A percentile compares a stretch with the other conserved stretches of the same genome.
Evolutionary conservation across 2,797 vertebrate species (phyloP).

Genomic region (Diceros bicornis): DNA sequence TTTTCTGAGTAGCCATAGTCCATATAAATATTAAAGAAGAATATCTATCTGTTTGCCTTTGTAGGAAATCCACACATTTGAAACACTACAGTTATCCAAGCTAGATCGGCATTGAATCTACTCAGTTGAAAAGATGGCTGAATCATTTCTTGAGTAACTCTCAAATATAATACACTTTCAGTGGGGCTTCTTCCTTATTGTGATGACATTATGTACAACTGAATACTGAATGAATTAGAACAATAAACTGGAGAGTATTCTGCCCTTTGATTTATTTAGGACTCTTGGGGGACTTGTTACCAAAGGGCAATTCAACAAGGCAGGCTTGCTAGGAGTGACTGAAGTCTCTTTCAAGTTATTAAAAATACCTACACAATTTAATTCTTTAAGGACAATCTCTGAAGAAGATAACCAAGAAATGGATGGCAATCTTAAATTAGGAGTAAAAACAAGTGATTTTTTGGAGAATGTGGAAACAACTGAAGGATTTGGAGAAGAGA

Average conservation of each 20-base stretch:
- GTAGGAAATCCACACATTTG: not conserved
- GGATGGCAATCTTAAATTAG: not conserved
- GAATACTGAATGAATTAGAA: not conserved
- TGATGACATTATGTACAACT: not conserved
- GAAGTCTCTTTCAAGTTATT: conserved; percentile 25
- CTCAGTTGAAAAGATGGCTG: not conserved
- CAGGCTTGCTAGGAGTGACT: not conserved
- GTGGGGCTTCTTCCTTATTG: not conserved
- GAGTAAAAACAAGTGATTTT: conserved; percentile 13
- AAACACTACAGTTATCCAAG: not conserved
- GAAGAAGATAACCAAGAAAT: not conserved
- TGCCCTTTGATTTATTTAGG: conserved; percentile 39
- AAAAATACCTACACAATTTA: not conserved
- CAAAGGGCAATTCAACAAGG: not conserved
- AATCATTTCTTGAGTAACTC: not conserved
- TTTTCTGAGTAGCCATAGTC: not conserved
- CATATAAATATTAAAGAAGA: conserved; percentile 4
- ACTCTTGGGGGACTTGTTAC: not conserved
- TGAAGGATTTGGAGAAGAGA: not conserved
- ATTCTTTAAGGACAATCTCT: not conserved
- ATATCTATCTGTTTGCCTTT: conserved; percentile 4
- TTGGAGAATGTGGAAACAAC: not conserved
- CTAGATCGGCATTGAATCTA: not conserved
- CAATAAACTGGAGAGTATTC: not conserved
- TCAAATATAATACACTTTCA: not conserved